Base-by-base conservation (phyloP, 1,140 invertebrate genomes). In the Zaprionus camerounensis region DNA sequence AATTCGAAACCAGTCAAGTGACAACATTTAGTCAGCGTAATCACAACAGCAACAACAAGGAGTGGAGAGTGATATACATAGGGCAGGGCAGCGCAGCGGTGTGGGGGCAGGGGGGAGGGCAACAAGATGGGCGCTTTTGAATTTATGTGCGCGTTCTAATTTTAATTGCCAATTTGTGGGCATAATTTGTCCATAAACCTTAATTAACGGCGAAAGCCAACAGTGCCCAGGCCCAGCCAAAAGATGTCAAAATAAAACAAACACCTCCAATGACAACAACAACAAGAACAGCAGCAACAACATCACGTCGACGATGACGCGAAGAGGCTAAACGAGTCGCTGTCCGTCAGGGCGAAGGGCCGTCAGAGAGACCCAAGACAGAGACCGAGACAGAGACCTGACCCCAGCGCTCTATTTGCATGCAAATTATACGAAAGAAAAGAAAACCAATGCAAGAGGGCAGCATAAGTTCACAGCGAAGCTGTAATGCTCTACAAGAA, bases 151-250 rank as follows among this genome's bases (percentile, higher is more conserved):
- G 81, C 85, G 85, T 85, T 90, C 85, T 90, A 90, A 90, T 90
- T 90, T 90, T 90, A 90, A 90, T 90, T 90, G 85, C 76, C 85
- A 90, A 91, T 90, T 90, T 90, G 85, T 90, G 85, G 86, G 82
- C 85, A 90, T 90, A 90, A 90, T 90, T 90, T 90, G 85, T 82
- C 79, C 82, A 90, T 90, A 90, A 90, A 90, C 82, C 81, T 85
- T 90, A 90, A 90, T 90, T 90, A 90, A 90, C 86, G 81, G 83
- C 85, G 67, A 90, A 90, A 90, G 81, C 76, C 71, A 90, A 90
- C 85, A 90, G 55, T 38, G 55, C 44, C 75, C 31, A 34, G 58
- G 41, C 51, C 44, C 75, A 74, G 57, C 68, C 73, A 61, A 90
- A 84, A 88, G 84, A 88, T 88, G 84, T 88, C 85, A 84, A 90